These are phyloP conservation scores for Colaptes auratus DNA, from an alignment of 2,113 vertebrate species.

Conservation along the genomic window DNA sequence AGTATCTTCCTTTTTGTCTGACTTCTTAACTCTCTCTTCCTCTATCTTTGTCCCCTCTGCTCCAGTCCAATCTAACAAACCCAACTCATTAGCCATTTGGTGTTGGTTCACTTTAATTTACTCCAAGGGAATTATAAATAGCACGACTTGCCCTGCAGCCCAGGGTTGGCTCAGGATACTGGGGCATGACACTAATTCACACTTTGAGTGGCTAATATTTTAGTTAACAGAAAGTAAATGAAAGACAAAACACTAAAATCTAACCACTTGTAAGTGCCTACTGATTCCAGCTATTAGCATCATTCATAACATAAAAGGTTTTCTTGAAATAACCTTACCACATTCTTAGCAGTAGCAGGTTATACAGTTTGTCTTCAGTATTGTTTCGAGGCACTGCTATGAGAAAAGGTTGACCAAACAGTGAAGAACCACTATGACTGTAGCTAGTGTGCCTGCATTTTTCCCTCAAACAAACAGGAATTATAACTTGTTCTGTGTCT, in stretches of 20 bases:
- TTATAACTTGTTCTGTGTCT: slow-evolving; percentile 93
- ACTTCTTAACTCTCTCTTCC: too few species aligned
- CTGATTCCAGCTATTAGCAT: neutral
- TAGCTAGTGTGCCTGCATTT: slow-evolving; percentile 96
- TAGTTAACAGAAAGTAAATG: neutral
- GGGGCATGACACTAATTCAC: neutral
- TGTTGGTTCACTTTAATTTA: too few species aligned
- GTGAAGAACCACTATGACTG: slow-evolving; percentile 92
- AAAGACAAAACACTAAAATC: neutral
- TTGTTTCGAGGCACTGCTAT: slow-evolving; percentile 93
- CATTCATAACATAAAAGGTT: neutral
- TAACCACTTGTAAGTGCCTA: neutral
- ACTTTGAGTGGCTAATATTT: neutral
- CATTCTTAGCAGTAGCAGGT: slow-evolving; percentile 92
- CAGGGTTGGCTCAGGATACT: too few species aligned
- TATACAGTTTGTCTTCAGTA: slow-evolving; percentile 96
- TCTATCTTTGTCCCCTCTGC: too few species aligned
- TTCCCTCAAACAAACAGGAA: slow-evolving; percentile 94
- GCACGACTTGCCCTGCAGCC: too few species aligned
- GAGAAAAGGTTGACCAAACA: slow-evolving; percentile 96
- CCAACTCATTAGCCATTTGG: too few species aligned
- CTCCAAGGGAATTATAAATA: too few species aligned
- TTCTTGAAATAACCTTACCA: slow-evolving; percentile 79
- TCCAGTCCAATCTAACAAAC: too few species aligned
- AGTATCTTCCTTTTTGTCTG: too few species aligned